A percentile compares a stretch with the other conserved stretches of the same genome.
Conservation (phyloP, 1,140 invertebrate genomes). For the Bombus breviceps region DNA sequence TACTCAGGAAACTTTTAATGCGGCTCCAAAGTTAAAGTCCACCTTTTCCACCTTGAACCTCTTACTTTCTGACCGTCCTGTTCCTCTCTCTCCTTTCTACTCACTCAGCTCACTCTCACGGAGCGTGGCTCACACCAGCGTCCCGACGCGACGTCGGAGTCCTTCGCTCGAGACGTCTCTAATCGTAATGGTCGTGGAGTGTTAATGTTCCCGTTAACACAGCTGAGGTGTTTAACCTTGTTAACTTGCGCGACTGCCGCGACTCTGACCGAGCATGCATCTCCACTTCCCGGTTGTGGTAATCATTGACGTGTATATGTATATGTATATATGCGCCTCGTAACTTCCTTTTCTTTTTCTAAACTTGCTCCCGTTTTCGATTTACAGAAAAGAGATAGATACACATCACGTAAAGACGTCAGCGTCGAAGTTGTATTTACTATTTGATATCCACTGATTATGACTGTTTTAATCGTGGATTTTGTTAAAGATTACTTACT, state of each 20-base stretch:
- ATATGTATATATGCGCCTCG: background rate
- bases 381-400: too few relatives aligned
- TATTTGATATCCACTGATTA: too few relatives aligned
- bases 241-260: constrained; percentile 77
- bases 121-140: constrained; percentile 15
- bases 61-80: constrained; percentile 52
- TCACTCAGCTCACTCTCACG: background rate
- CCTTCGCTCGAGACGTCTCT: constrained; percentile 77
- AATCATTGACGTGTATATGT: constrained; percentile 11
- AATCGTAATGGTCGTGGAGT: constrained; percentile 82
- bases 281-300: constrained; percentile 54
- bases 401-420: too few relatives aligned
- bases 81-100: background rate
- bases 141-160: constrained; percentile 43
- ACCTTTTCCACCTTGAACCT: constrained; percentile 63
- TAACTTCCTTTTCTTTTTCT: background rate
- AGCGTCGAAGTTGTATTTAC: too few relatives aligned
- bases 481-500: too few relatives aligned
- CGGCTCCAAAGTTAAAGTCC: constrained; percentile 63
- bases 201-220: constrained; percentile 83
- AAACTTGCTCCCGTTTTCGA: background rate
- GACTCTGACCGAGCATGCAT: constrained; percentile 62
- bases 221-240: constrained; percentile 83
- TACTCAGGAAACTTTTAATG: constrained; percentile 62
- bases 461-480: too few relatives aligned